Base-by-base conservation (phyloP, 2,888 invertebrate species). In the Drosophila siamana region DNA sequence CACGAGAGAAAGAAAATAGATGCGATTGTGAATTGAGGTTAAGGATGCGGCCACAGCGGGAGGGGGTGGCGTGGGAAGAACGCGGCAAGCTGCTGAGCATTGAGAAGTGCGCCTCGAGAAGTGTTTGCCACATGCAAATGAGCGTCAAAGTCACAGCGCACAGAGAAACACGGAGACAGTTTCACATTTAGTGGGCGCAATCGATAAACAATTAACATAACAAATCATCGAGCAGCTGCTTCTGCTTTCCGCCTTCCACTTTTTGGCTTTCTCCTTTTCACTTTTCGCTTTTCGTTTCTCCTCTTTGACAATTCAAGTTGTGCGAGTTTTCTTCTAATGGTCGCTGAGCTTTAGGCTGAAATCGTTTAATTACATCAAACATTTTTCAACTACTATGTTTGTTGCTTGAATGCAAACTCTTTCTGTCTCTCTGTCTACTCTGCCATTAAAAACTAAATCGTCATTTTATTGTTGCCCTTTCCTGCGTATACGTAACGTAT, bases 141-240 rank as follows among this genome's bases (percentile, higher is more conserved):
- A 33, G 33, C 33, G 4, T 33, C 33, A 33, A 11, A 33, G 33
- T 33, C 33, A 33, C 33, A 33, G 33, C 33, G 5, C 11, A 30
- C 11, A 30, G 11, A 6, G 4, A n/a, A 1, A 4, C 11, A 4
- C 3, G 4, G 4, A 9, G 2, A 19, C 19, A 19, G 19, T 19
- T 19, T 19, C 19, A 19, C 19, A 19, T 19, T 30, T 11, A n/a
- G 11, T 26, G 33, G 22, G 33, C 46, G 33, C 38, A 69, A 70
- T 65, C 70, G 70, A 65, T 65, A 65, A 56, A 55, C 56, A 66
- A 66, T 61, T 61, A 65, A 56, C 63, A 69, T 63, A 48, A 36
- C 15, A 40, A 61, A 51, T 67, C 44, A 16, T 11, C 38, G n/a
- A 28, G n/a, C 43, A 24, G n/a, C 22, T 41, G 19, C 16, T 43